Evolutionary conservation across 2,113 vertebrate genomes (phyloP), one percentile per base, ranked within the genome.

Genomic region (Ptilonorhynchus violaceus): DNA sequence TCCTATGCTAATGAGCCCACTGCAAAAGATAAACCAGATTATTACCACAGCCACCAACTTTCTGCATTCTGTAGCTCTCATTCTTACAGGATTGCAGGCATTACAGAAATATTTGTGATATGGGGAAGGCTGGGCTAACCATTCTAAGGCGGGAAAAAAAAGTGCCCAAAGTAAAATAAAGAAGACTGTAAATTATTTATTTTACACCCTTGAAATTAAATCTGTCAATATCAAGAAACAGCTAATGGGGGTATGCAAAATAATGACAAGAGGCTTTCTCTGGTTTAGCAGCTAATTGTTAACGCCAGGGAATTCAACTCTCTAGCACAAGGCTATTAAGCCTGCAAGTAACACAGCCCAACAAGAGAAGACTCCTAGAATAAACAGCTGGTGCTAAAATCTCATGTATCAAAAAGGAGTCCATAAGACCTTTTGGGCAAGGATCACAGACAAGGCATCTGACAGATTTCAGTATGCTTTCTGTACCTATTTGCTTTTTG

Each of bases 111-210:
- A 46, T 35, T 10, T 67, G 21, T 22, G 33, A 62, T 49, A 63
- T 93, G 17, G 37, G 22, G 13, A 69, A 28, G 46, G 17, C 9
- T 88, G 19, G 9, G 17, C 9, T 72, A 68, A 73, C 8, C 5
- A 27, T 63, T 46, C 14, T 11, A 46, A 33, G 14, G 24, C 6
- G 2, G 55, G 63, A 49, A 25, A 49, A 37, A 58, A n/a, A 27
- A 13, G 47, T 0, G 2, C 11, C 23, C 2, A 0, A 77, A 58
- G 7, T 9, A 52, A 80, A 64, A 31, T 3, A 83, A 17, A 70
- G 25, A 8, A 30, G 5, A 42, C 15, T 13, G 46, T 6, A 67
- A 74, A 44, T 30, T 41, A 23, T 64, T 92, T 70, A 3, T 68
- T 85, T 60, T 22, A 73, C 64, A 53, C 0, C 2, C 41, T 49